Percentiles rank a stretch among this genome's conserved stretches.
Evolutionary conservation across 2,113 vertebrate genomes (phyloP).

Genomic region (Fregata magnificens): DNA sequence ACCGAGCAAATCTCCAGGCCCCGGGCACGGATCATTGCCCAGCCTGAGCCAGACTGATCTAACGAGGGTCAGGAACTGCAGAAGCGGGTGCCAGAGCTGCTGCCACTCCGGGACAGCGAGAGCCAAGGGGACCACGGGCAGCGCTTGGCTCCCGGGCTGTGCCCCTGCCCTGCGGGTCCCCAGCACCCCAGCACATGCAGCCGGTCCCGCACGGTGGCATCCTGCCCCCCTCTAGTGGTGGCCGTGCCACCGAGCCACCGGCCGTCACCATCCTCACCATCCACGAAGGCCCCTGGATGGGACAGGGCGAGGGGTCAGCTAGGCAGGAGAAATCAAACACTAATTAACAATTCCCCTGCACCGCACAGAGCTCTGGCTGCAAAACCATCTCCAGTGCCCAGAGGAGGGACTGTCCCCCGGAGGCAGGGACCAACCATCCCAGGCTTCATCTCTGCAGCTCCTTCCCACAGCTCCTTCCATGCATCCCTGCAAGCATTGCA

Average conservation of each 20-base stretch:
- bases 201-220: background rate
- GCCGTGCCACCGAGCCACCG: background rate
- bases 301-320: background rate
- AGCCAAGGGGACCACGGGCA: background rate
- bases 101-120: background rate
- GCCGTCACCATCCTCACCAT: background rate
- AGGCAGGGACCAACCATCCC: background rate
- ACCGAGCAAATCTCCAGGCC: background rate
- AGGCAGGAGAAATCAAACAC: background rate
- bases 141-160: background rate
- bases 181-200: background rate
- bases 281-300: fast-evolving
- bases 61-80: background rate
- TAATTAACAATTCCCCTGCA: background rate
- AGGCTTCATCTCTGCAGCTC: background rate
- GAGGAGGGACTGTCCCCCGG: fast-evolving
- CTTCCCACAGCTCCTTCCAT: background rate
- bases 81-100: background rate
- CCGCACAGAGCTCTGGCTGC: background rate
- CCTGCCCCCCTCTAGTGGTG: constrained; percentile 40
- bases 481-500: fast-evolving
- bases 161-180: background rate
- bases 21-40: background rate
- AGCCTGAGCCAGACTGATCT: background rate
- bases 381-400: background rate